Evolutionary conservation across 2,113 vertebrate species (phyloP).

Genomic region (Lagopus muta): DNA sequence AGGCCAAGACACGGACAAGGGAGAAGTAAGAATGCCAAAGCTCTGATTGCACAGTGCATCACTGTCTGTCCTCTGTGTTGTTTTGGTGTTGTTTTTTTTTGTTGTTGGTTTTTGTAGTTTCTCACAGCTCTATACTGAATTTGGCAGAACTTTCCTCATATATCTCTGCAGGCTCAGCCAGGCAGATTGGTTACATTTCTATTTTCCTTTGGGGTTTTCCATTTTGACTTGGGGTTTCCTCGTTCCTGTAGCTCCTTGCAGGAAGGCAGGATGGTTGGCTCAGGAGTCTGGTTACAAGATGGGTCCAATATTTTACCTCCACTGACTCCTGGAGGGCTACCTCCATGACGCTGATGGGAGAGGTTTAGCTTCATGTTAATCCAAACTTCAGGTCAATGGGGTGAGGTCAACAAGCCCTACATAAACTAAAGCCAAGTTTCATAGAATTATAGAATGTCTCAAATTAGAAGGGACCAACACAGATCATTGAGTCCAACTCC

Average conservation of each 20-base stretch:
- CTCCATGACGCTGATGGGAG: neutral
- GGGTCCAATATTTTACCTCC: neutral
- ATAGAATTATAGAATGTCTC: too few species aligned
- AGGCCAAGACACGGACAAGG: neutral
- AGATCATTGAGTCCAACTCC: too few species aligned
- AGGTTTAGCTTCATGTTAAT: slow-evolving; percentile 24
- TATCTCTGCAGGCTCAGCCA: rapidly evolving
- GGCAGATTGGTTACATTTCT: neutral
- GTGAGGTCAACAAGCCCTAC: neutral
- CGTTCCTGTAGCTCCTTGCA: neutral
- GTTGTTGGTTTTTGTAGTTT: neutral
- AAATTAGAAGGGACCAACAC: too few species aligned
- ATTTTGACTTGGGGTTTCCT: neutral
- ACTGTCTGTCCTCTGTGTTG: neutral
- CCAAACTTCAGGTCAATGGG: neutral
- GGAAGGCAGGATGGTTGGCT: neutral
- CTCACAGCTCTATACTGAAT: neutral
- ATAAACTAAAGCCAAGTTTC: neutral
- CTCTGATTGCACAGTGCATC: neutral
- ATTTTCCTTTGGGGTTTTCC: neutral
- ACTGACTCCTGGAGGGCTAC: neutral
- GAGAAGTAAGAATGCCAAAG: neutral
- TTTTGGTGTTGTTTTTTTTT: neutral
- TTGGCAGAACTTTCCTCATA: neutral
- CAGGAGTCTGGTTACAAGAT: neutral